Evolutionary conservation across 2,888 invertebrate genomes (phyloP).

Genomic region (Troides helena): DNA sequence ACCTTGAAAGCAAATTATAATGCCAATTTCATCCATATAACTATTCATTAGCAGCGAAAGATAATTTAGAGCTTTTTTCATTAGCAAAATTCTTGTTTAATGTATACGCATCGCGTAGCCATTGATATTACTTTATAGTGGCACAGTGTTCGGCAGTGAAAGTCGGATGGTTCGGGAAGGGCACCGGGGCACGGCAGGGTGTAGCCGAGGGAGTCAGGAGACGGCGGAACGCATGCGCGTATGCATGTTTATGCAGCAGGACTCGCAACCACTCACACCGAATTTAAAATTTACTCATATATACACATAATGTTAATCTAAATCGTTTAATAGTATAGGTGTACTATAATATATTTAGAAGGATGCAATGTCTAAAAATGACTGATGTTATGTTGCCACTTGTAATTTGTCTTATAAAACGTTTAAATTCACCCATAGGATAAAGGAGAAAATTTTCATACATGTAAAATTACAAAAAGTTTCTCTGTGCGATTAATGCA

Average conservation of each 20-base stretch:
- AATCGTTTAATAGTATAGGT: not conserved
- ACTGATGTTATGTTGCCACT: not conserved
- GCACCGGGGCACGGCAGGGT: conserved; percentile 65
- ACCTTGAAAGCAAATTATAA: not conserved
- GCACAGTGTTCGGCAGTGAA: conserved; percentile 62
- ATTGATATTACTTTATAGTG: conserved; percentile 37
- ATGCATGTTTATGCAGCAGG: conserved; percentile 46
- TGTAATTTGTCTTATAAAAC: not conserved
- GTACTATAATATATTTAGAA: no score
- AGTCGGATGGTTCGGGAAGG: conserved; percentile 68
- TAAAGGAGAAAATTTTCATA: no score
- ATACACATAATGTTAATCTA: not conserved
- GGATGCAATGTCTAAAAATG: no score
- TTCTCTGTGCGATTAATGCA: no score
- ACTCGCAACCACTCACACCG: conserved; percentile 51
- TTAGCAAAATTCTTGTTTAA: not conserved
- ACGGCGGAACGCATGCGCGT: conserved; percentile 56
- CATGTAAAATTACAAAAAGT: no score
- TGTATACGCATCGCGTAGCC: conserved; percentile 36
- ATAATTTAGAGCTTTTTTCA: not conserved
- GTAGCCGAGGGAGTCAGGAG: conserved; percentile 39
- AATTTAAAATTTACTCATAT: conserved; percentile 7
- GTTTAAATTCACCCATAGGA: not conserved
- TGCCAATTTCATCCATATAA: not conserved
- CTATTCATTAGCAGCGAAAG: not conserved